Conservation (phyloP, 2,113 vertebrate species). For the Ameiurus melas region DNA sequence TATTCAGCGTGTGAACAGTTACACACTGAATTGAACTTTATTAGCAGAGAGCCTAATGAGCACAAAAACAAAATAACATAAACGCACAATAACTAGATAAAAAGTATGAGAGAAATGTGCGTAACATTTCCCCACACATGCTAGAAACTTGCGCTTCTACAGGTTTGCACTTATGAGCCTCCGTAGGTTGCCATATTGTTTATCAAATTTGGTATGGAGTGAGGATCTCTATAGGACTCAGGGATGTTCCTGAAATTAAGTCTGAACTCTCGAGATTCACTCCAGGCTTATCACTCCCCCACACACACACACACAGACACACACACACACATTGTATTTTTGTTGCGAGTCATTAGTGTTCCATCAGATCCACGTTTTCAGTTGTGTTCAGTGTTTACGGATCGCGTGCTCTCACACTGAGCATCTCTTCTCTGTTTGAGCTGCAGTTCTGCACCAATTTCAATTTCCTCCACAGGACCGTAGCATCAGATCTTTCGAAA, state of each 20-base stretch:
- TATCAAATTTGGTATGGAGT: background rate
- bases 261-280: background rate
- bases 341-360: background rate
- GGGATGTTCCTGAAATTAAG: background rate
- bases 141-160: background rate
- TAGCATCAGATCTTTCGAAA: conserved; percentile 5
- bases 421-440: background rate
- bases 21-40: too few species aligned
- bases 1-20: background rate
- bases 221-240: background rate
- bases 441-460: background rate
- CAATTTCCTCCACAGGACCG: background rate
- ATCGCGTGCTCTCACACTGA: background rate
- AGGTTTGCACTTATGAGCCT: background rate
- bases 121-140: background rate
- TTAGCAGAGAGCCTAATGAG: too few species aligned
- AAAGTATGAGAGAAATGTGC: background rate
- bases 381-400: background rate
- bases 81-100: background rate
- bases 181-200: background rate
- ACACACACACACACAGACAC: conserved; percentile 1
- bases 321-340: background rate
- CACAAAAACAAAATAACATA: too few species aligned
- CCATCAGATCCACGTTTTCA: background rate
- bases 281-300: background rate